phyloP scores from a whole-genome alignment of 2,888 invertebrate genomes.

The Coelogynopora nodosa region DNA sequence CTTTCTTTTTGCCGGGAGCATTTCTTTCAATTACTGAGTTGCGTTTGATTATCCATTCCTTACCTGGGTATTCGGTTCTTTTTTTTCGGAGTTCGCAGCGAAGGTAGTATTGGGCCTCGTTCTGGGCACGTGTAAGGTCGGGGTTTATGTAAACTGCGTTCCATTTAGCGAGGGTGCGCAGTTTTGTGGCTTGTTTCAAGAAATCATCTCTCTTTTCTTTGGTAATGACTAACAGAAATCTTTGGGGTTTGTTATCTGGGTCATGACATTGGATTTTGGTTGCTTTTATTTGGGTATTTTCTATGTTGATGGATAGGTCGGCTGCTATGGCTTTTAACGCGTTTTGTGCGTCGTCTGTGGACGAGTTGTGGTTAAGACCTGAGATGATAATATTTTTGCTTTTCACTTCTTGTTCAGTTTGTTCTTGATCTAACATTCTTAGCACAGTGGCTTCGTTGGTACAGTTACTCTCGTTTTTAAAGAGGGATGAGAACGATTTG shows the following conservation, averaged over 20 bases:
- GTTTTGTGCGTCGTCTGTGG: constrained; percentile 16
- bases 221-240: constrained; percentile 27
- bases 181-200: constrained; percentile 31
- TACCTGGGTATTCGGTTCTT: neutral
- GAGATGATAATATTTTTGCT: constrained; percentile 3
- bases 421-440: constrained; percentile 31
- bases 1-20: neutral
- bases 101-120: constrained; percentile 21
- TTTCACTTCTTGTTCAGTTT: constrained; percentile 31
- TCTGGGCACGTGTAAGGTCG: constrained; percentile 21
- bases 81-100: constrained; percentile 21
- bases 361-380: constrained; percentile 15
- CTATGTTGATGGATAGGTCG: constrained; percentile 24
- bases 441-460: constrained; percentile 25
- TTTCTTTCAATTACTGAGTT: neutral
- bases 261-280: constrained; percentile 20
- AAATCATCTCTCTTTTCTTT: constrained; percentile 25
- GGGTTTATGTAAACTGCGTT: constrained; percentile 31
- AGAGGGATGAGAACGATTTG: constrained; percentile 18
- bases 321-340: constrained; percentile 14
- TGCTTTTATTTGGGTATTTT: constrained; percentile 27
- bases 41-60: neutral
- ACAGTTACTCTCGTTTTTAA: constrained; percentile 15
- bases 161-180: constrained; percentile 31
- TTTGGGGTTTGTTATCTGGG: constrained; percentile 28